Base-by-base conservation (phyloP, 2,797 vertebrate species). In the Lateolabrax maculatus region DNA sequence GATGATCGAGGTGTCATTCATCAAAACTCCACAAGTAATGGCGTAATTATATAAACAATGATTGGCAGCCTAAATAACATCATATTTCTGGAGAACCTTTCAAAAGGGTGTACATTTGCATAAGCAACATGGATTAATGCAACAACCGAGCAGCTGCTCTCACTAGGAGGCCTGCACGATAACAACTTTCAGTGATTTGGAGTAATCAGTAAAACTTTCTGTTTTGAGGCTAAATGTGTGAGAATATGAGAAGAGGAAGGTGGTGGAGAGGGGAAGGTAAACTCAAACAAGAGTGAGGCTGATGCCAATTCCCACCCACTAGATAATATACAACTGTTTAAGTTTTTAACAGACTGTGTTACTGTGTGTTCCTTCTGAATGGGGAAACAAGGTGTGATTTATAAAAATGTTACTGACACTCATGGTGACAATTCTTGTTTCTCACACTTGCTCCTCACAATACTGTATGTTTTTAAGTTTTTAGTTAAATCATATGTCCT, bases 31-130 rank as follows among this genome's bases (percentile, higher is more conserved):
- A 68, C 43, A 48, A 83, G 75, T 84, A 77, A 86, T 75, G 80
- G 79, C 0, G 31, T 91, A 91, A 94, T 94, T 92, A 91, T 64
- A 84, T 90, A 89, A 94, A 92, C 87, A 91, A 91, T 95, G 95
- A 96, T 94, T 96, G 95, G 89, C 95, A 95, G 92, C 64, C 88
- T 85, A 85, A 95, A 95, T 93, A 91, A 85, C 92, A 83, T 92
- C 88, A 90, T 86, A 90, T 93, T 93, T 92, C 77, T 91, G 83
- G 83, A 93, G 94, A 94, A 95, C 91, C 90, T 94, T 93, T 95
- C 83, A 88, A 91, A 93, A 94, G 90, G 84, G 91, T 91, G 89
- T 86, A 72, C 80, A 96, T 96, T 95, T 92, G 94, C 95, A 96
- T 96, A 95, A 94, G 92, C 90, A 88, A 88, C 93, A 79, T 74